These are phyloP conservation scores for Festucalex cinctus DNA, from an alignment of 2,113 vertebrate species.

Conservation along the genomic window DNA sequence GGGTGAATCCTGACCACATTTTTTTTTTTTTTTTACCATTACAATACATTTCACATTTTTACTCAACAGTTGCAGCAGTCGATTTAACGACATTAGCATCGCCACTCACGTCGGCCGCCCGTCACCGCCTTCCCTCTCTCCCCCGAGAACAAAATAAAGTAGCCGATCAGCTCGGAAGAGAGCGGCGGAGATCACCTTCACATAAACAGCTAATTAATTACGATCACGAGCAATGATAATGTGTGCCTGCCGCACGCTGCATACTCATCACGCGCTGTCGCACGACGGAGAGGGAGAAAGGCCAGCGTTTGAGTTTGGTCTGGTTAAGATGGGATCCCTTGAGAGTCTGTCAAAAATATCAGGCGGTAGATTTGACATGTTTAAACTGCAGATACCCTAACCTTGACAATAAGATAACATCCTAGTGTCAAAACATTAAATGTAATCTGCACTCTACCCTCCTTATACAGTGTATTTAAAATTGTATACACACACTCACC, in stretches of 20 bases:
- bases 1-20: no score
- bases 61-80: background rate
- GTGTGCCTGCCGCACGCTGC: slow-evolving; percentile 5
- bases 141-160: slow-evolving; percentile 26
- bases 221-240: slow-evolving; percentile 12
- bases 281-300: background rate
- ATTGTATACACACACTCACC: no score
- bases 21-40: no score
- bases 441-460: no score
- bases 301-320: background rate
- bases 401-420: no score
- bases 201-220: slow-evolving; percentile 39
- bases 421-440: no score
- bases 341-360: no score
- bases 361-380: no score
- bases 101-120: slow-evolving; percentile 3
- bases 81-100: background rate
- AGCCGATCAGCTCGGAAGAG: slow-evolving; percentile 12
- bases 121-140: slow-evolving; percentile 10
- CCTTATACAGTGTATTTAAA: no score
- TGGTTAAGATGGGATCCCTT: no score
- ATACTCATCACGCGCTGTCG: background rate
- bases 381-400: no score
- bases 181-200: slow-evolving; percentile 35
- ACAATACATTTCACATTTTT: background rate